phyloP scores from a whole-genome alignment of 92 coral and sea anemone species.

The Porites cylindrica region DNA sequence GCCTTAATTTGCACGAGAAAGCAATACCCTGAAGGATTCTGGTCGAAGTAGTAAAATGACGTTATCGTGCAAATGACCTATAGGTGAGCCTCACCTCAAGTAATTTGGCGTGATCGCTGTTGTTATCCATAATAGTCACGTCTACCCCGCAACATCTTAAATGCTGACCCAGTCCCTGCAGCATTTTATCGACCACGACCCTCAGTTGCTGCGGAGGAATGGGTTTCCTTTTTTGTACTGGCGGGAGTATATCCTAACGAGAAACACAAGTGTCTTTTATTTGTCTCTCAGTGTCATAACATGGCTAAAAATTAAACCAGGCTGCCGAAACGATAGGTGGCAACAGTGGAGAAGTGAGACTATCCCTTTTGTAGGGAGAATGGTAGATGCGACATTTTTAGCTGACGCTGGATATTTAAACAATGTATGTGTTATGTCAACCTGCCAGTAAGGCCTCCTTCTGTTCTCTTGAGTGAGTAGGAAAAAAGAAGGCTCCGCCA shows the following conservation, averaged over 20 bases:
- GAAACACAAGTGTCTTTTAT: neutral
- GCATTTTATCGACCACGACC: slow-evolving; percentile 96
- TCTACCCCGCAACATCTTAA: slow-evolving; percentile 98
- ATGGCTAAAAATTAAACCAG: no score
- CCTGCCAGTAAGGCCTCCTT: no score
- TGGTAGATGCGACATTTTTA: no score
- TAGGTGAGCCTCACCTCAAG: slow-evolving; percentile 65
- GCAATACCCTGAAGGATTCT: no score
- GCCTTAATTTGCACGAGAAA: no score
- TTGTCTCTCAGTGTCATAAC: neutral
- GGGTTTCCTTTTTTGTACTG: slow-evolving; percentile 68
- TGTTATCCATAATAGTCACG: slow-evolving; percentile 85
- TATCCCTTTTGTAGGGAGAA: no score
- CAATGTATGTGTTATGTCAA: no score
- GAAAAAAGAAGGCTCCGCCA: no score
- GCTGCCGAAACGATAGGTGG: neutral
- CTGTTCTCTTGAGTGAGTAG: no score
- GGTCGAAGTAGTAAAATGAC: no score
- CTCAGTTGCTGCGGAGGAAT: slow-evolving; percentile 84
- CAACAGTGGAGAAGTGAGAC: neutral
- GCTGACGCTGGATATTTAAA: no score
- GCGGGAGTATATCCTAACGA: slow-evolving; percentile 57
- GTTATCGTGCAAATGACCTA: no score
- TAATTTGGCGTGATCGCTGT: slow-evolving; percentile 75
- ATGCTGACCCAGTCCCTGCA: slow-evolving; percentile 98